Conservation (phyloP, 2,797 vertebrate genomes). For the Phataginus tetradactyla region DNA sequence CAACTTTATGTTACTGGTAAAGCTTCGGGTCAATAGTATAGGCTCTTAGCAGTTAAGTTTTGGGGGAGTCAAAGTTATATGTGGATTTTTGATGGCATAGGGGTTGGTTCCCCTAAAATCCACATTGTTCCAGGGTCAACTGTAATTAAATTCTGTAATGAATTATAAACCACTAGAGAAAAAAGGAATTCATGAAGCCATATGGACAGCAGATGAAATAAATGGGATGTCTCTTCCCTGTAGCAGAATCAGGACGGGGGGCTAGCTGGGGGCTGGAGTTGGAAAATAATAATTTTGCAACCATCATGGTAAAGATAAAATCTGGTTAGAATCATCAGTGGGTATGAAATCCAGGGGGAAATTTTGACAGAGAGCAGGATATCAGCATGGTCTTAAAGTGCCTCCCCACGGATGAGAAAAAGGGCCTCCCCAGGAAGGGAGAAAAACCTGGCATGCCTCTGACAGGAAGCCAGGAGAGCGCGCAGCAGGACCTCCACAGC, state of each 20-base stretch:
- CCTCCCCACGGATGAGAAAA: background rate
- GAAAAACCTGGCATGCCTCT: background rate
- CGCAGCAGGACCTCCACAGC: rapidly evolving
- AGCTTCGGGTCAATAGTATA: no score
- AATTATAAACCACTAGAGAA: background rate
- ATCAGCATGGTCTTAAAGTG: background rate
- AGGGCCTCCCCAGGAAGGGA: background rate
- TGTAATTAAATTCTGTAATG: slow-evolving; percentile 23
- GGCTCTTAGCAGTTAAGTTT: no score
- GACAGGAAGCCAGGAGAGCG: background rate
- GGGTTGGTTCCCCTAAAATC: no score
- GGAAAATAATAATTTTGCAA: background rate
- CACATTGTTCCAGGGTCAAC: no score
- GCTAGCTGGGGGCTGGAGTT: background rate
- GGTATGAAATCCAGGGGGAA: background rate
- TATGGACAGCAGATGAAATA: background rate
- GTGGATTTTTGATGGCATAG: no score
- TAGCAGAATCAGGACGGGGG: no score
- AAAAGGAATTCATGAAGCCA: background rate
- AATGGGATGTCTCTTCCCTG: background rate
- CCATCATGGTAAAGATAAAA: background rate
- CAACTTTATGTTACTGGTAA: no score
- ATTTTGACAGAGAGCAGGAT: background rate
- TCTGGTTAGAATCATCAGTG: background rate
- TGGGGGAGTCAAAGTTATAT: no score